Evolutionary conservation across 1,140 invertebrate species (phyloP), one percentile per base, ranked within the genome.

Genomic region (Drosophila bocki): DNA sequence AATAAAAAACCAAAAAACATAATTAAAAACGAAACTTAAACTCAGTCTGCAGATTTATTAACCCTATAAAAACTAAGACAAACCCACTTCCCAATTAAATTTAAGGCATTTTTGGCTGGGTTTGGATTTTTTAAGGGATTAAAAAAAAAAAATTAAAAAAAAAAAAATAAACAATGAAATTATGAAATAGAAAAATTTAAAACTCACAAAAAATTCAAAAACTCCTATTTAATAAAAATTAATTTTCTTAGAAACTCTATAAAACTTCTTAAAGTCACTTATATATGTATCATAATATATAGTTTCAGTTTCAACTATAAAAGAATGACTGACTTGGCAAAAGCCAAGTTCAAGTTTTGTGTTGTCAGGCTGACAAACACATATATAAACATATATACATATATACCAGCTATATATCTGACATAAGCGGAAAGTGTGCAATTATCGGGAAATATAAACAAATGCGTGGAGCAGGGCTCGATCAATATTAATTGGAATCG

Each of bases 401-500:
- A 6, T 33, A 29, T n/a, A 11, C 3, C 12, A 17, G 7, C 29
- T 57, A 29, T 58, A 39, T 60, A 59, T 42, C 45, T 51, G n/a
- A 7, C 58, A n/a, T 63, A 19, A 15, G 22, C 47, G 15, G 33
- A 68, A 51, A n/a, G 32, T 26, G 11, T 45, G 32, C 67, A 58
- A 41, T 59, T 72, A 72, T 50, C 44, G 32, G 37, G 26, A 58
- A 71, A 17, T 51, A 56, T 48, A 68, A 77, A 69, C 54, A 77
- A 56, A 19, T 35, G 19, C 8, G 41, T 17, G 26, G 22, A 41
- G 59, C 44, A 50, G 35, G 22, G 62, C 35, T 50, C 45, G 45
- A 67, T 68, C 65, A 35, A 29, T 56, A 69, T 71, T 71, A 71
- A 71, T 33, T 53, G 51, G 26, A 57, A 65, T 75, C 53, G 51